These are phyloP conservation scores for Baryphthengus martii DNA, from an alignment of 2,113 vertebrate species.

Conservation along the genomic window DNA sequence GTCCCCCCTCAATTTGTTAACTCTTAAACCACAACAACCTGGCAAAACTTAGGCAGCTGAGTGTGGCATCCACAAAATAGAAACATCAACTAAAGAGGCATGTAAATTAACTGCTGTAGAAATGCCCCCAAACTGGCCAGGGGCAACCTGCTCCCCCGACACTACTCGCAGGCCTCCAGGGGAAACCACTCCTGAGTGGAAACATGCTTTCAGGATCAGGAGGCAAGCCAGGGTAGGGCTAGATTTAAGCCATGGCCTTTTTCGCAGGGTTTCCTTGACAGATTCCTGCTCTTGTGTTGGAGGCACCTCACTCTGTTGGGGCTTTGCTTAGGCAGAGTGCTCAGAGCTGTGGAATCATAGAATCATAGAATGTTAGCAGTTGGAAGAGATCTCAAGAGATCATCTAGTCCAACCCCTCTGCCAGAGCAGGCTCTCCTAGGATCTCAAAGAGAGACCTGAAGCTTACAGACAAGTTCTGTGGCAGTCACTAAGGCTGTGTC, in stretches of 20 bases:
- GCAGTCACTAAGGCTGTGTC: not conserved
- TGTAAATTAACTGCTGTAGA: not conserved
- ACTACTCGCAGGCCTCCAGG: too few relatives aligned
- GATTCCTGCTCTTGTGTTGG: rapidly evolving
- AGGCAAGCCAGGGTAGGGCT: not conserved
- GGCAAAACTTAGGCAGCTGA: not conserved
- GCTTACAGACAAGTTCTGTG: not conserved
- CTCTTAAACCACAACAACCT: too few relatives aligned
- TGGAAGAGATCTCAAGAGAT: too few relatives aligned
- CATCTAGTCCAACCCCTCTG: too few relatives aligned
- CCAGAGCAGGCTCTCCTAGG: too few relatives aligned
- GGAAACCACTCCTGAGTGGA: not conserved
- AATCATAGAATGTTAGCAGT: too few relatives aligned
- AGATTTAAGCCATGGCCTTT: not conserved
- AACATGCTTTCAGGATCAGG: not conserved
- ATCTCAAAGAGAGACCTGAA: not conserved
- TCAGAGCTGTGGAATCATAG: too few relatives aligned
- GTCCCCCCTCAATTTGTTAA: too few relatives aligned
- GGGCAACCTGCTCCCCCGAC: not conserved
- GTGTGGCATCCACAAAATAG: not conserved
- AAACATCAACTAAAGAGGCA: not conserved
- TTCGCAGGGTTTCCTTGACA: not conserved
- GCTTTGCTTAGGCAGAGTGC: rapidly evolving
- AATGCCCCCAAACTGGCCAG: not conserved
- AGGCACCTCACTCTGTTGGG: not conserved